Base-by-base conservation (phyloP, 2,113 vertebrate genomes). In the Myocastor coypus region DNA sequence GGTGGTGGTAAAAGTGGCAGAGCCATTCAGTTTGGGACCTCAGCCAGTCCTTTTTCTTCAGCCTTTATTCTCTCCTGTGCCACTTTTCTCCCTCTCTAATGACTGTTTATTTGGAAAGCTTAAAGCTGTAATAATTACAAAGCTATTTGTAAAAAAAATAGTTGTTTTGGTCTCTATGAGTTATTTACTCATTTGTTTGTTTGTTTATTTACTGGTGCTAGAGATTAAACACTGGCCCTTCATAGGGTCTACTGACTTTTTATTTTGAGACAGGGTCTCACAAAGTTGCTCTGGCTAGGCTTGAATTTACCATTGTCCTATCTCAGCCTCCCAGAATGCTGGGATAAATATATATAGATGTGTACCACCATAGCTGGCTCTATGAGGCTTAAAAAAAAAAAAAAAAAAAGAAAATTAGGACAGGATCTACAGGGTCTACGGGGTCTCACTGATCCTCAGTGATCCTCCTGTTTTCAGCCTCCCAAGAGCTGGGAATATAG, bases 51-150 rank as follows among this genome's bases (percentile, higher is more conserved):
- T 66, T 89, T 59, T 77, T 63, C 24, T 91, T 82, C 34, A 22
- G 14, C 20, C 40, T 81, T 57, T 71, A 24, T 93, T 92, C 46
- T 96, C 63, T 92, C 32, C 14, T 50, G 22, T 34, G 46, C 52
- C 17, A 52, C 28, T 7, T 78, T 59, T 71, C 28, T 55, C 55
- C 59, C 2, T 84, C 13, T 26, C 22, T 83, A 73, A 81, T 42
- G 85, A 83, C 55, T 81, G 57, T 46, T 84, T 95, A 37, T 91
- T 94, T 84, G 50, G 85, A 83, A 64, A 77, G 52, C 66, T 88
- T 87, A 80, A 85, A 90, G 52, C 63, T 89, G 8, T 97, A 63
- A 73, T n/a, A 71, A 91, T 73, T 91, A 63, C 40, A 83, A 88
- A 77, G 32, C n/a, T 64, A 46, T 46, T 46, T 46, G 46, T 46